These are phyloP conservation scores for Cladopsammia gracilis DNA, from an alignment of 64 coral and sea anemone genomes.

Conservation along the genomic window DNA sequence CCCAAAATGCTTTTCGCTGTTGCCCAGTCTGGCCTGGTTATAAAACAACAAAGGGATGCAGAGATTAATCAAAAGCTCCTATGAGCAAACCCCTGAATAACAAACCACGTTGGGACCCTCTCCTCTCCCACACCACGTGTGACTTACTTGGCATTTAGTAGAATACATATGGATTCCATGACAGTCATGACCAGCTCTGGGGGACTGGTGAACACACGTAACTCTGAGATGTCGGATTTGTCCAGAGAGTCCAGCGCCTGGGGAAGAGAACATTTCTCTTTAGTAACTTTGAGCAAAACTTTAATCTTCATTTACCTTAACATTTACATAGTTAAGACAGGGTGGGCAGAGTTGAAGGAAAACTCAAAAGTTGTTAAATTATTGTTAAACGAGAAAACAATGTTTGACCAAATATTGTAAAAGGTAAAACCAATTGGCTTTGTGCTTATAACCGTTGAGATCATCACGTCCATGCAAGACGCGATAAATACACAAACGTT, in stretches of 20 bases:
- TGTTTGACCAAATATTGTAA: too few relatives aligned
- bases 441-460: too few relatives aligned
- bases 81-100: neutral
- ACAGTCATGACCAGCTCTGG: conserved; percentile 99
- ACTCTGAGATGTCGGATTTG: conserved; percentile 96
- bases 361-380: too few relatives aligned
- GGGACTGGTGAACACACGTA: conserved; percentile 97
- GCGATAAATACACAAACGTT: too few relatives aligned
- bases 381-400: too few relatives aligned
- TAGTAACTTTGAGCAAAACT: neutral
- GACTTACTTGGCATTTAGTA: conserved; percentile 91
- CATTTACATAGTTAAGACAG: too few relatives aligned
- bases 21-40: conserved; percentile 93
- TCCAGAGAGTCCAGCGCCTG: conserved; percentile 96
- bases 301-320: too few relatives aligned
- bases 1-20: conserved; percentile 92
- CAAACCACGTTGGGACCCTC: too few relatives aligned
- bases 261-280: neutral
- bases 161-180: conserved; percentile 99
- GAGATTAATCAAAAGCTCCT: neutral
- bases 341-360: too few relatives aligned
- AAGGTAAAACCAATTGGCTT: too few relatives aligned
- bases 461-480: too few relatives aligned
- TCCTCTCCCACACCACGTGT: too few relatives aligned
- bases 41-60: neutral